phyloP scores from a whole-genome alignment of 2,888 invertebrate genomes.

The Cephus nigrinus region DNA sequence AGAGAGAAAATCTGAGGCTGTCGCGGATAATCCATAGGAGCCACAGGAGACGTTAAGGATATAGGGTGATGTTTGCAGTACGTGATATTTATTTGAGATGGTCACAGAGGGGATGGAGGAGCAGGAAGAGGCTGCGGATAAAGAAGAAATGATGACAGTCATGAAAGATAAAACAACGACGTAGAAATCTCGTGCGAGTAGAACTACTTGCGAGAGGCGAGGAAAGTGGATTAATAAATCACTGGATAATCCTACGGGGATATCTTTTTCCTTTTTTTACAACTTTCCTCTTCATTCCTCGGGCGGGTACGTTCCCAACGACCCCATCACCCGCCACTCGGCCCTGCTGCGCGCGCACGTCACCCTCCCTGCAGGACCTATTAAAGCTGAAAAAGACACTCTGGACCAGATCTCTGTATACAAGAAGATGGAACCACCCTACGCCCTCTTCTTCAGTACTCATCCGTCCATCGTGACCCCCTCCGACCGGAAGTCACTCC shows the following conservation, averaged over 20 bases:
- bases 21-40: neutral
- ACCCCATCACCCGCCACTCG: neutral
- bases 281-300: neutral
- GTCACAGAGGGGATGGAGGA: neutral
- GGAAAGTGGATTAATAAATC: slow-evolving; percentile 51
- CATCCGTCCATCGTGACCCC: neutral
- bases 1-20: neutral
- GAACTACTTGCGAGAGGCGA: slow-evolving; percentile 5
- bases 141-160: slow-evolving; percentile 24
- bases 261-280: slow-evolving; percentile 6
- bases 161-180: slow-evolving; percentile 7
- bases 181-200: slow-evolving; percentile 11
- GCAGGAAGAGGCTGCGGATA: slow-evolving; percentile 11
- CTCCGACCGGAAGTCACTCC: neutral
- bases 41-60: neutral
- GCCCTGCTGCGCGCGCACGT: neutral
- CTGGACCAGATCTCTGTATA: neutral
- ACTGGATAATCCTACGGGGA: slow-evolving; percentile 43
- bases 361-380: neutral
- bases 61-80: neutral
- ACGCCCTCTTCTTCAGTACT: neutral
- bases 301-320: neutral
- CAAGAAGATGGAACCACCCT: neutral
- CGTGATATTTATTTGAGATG: neutral
- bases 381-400: neutral